These are phyloP conservation scores for Dryococelus australis DNA, from an alignment of 2,888 invertebrate species.

Conservation along the genomic window DNA sequence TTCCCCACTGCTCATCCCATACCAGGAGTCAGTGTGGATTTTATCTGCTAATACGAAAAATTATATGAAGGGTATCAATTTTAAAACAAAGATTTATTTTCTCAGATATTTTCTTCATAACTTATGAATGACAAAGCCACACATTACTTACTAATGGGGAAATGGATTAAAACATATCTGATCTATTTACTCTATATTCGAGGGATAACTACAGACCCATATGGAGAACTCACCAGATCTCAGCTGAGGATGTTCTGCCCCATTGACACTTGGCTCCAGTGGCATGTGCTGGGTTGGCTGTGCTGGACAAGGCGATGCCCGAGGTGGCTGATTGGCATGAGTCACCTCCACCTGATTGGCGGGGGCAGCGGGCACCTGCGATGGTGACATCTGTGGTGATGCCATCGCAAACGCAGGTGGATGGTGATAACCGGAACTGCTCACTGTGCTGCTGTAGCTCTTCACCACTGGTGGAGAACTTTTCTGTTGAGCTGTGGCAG, in stretches of 20 bases:
- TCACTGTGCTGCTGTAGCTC: background rate
- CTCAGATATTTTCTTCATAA: too few relatives aligned
- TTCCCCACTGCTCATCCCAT: too few relatives aligned
- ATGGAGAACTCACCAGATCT: background rate
- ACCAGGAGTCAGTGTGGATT: too few relatives aligned
- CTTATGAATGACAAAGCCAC: too few relatives aligned
- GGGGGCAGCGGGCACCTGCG: background rate
- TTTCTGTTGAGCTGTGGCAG: conserved; percentile 36
- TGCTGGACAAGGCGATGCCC: background rate
- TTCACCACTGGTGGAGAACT: background rate
- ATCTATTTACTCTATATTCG: too few relatives aligned
- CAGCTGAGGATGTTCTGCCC: background rate
- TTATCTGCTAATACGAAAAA: too few relatives aligned
- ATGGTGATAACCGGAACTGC: background rate
- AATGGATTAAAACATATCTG: too few relatives aligned
- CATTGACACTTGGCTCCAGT: background rate
- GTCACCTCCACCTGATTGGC: background rate
- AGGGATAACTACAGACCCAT: too few relatives aligned
- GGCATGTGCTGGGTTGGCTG: background rate
- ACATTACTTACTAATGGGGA: too few relatives aligned
- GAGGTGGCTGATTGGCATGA: background rate
- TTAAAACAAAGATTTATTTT: too few relatives aligned
- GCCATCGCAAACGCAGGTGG: background rate
- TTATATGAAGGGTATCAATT: too few relatives aligned
- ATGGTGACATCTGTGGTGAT: background rate